These are phyloP conservation scores for Caenorhabditis remanei DNA, from an alignment of 1,140 invertebrate species.

Conservation along the genomic window DNA sequence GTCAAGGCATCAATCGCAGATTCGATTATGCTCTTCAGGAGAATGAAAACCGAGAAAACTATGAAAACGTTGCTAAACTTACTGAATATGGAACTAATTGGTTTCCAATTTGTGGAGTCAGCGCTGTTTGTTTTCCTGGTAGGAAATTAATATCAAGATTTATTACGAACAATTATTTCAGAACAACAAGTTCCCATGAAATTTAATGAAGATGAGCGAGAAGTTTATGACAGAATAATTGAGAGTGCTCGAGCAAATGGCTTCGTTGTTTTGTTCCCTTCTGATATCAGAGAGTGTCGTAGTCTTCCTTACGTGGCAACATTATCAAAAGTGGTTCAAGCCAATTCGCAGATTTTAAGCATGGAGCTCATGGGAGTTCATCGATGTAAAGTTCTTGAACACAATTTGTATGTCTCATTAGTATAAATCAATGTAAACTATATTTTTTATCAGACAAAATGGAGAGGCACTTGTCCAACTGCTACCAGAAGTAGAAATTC, in stretches of 20 bases:
- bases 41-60: conserved; percentile 23
- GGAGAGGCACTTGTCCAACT: conserved; percentile 1
- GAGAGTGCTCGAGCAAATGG: conserved; percentile 38
- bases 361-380: conserved; percentile 32
- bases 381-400: neutral
- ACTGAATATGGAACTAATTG: conserved; percentile 19
- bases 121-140: conserved; percentile 41
- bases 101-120: conserved; percentile 14
- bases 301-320: neutral
- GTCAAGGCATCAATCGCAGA: conserved; percentile 72
- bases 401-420: conserved; percentile 7
- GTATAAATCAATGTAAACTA: neutral
- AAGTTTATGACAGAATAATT: neutral
- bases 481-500: conserved; percentile 26
- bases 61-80: conserved; percentile 12
- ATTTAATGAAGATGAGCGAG: conserved; percentile 18
- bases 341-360: neutral
- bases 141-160: neutral
- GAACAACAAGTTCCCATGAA: conserved; percentile 31
- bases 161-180: neutral
- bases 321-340: conserved; percentile 14
- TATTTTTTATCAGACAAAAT: neutral
- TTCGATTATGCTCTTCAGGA: conserved; percentile 41
- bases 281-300: conserved; percentile 8
- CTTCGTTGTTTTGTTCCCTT: conserved; percentile 17